Evolutionary conservation across 1,140 invertebrate species (phyloP), one percentile per base, ranked within the genome.

Genomic region (Drosophila yakuba): DNA sequence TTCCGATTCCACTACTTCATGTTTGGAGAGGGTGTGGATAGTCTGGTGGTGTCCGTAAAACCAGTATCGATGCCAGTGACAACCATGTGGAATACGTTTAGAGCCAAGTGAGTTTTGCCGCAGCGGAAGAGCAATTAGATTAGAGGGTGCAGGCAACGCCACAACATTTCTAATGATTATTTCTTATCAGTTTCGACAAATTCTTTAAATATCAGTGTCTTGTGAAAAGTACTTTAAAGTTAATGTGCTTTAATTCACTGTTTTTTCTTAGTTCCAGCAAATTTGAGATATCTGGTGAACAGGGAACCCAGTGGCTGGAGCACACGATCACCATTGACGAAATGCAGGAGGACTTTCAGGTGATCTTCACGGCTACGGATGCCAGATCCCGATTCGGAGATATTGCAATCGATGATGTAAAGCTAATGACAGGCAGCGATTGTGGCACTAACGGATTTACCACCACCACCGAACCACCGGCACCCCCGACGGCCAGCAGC

Each of bases 391-490:
- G 41, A 0, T 76, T 92, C 17, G 88, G 88, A 1, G 91, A 92
- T 48, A 91, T 92, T 14, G 91, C 91, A 52, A 85, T 92, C 52
- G 91, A 92, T 14, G 91, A 92, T 69, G 84, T 92, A 0, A 73
- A 78, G 11, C 54, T 92, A 32, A 72, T 92, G 57, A 82, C 78
- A 7, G 90, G 90, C 28, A 74, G 52, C 2, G 86, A 83, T 1
- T 91, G 90, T 48, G 61, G 68, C 5, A 15, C 25, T n/a, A 15
- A 41, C n/a, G 63, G 25, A 0, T 41, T 17, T 14, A 77, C 51
- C 7, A 86, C 72, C 25, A 88, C 61, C 7, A 68, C 57, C 4
- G 74, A 75, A 39, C 51, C n/a, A 35, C 39, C 60, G 1, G n/a
- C 4, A 5, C 17, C 55, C 15, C 12, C 68, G 15, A 32, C n/a